Percentiles rank a stretch among this genome's conserved stretches.
phyloP scores from a whole-genome alignment of 2,797 vertebrate species.

The Enteromius trimaculatus region DNA sequence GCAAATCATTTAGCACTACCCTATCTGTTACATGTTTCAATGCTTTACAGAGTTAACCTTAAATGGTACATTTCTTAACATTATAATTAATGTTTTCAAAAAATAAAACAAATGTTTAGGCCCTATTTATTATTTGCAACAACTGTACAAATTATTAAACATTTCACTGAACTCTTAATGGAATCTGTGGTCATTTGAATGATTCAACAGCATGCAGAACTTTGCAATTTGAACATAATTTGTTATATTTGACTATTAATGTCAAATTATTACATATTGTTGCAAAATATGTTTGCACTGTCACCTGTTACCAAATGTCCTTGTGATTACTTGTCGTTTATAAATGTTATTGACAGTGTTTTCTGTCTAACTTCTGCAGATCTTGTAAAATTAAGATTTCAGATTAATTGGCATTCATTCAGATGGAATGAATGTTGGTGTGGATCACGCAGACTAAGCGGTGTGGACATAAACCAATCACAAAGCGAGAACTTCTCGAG shows the following conservation, averaged over 20 bases:
- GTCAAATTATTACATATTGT: not conserved
- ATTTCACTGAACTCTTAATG: not conserved
- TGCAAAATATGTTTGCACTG: not conserved
- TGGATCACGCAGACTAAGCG: conserved; percentile 11
- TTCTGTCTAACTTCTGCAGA: not conserved
- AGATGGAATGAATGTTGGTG: conserved; percentile 5
- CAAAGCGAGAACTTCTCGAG: conserved; percentile 28
- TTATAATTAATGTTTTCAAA: not conserved
- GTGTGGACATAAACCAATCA: conserved; percentile 53
- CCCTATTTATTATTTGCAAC: not conserved
- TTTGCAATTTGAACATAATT: not conserved
- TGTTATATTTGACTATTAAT: not conserved
- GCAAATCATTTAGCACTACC: not conserved
- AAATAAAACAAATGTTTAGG: not conserved
- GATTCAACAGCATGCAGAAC: not conserved
- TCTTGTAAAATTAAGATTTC: not conserved
- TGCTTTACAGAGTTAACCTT: not conserved
- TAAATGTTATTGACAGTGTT: not conserved
- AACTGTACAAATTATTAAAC: not conserved
- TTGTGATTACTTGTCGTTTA: not conserved
- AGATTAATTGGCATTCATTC: conserved; percentile 24
- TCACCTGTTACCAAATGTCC: not conserved
- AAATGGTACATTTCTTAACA: not conserved
- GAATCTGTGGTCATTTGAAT: not conserved
- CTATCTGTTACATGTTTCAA: not conserved